Evolutionary conservation across 2,888 invertebrate species (phyloP).

Genomic region (Carpatolechia fugitivella): DNA sequence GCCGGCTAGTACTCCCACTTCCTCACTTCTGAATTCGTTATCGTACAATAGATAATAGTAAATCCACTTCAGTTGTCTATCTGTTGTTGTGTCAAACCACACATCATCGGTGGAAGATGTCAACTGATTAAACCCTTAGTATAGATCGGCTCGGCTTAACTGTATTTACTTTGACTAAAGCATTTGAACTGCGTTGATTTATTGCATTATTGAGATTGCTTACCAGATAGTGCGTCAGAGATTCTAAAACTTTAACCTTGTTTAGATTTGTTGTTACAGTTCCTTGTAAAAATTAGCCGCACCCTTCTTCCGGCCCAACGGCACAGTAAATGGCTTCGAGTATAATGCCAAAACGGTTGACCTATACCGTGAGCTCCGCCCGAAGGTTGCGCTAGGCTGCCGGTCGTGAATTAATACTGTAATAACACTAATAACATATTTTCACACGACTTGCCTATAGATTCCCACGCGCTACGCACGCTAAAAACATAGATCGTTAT

Average conservation of each 20-base stretch:
- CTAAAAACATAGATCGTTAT: too few species aligned
- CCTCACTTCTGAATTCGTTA: conserved; percentile 27
- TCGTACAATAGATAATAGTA: conserved; percentile 12
- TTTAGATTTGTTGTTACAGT: not conserved
- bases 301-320: conserved; percentile 7
- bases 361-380: not conserved
- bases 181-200: not conserved
- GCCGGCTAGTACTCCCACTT: conserved; percentile 40
- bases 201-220: not conserved
- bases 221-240: not conserved
- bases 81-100: not conserved
- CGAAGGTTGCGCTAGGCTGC: not conserved
- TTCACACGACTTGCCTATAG: too few species aligned
- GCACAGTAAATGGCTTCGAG: not conserved
- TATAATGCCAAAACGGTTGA: not conserved
- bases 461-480: too few species aligned
- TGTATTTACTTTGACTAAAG: conserved; percentile 3
- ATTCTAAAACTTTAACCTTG: not conserved
- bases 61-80: not conserved
- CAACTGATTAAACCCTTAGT: not conserved
- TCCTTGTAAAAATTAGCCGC: not conserved
- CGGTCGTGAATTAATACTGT: not conserved
- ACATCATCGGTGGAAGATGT: not conserved
- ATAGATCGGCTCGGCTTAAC: not conserved
- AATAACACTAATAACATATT: not conserved